phyloP scores from a whole-genome alignment of 2,113 vertebrate genomes.

The Amazona guildingii region DNA sequence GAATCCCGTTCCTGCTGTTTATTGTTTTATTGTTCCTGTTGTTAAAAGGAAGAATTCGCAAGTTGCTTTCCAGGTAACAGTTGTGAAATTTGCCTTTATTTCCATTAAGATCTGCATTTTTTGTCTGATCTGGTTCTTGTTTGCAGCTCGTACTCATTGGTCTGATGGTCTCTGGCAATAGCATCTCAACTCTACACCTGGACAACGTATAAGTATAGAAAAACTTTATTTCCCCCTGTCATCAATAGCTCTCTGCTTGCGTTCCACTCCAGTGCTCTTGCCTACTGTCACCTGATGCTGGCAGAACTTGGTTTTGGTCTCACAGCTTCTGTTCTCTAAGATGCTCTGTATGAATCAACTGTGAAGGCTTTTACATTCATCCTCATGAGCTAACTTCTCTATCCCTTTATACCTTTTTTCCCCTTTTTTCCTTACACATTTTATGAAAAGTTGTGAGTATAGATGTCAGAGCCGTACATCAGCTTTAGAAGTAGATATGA shows the following conservation, averaged over 20 bases:
- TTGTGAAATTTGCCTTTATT: background rate
- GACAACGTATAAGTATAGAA: slow-evolving; percentile 82
- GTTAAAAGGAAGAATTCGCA: background rate
- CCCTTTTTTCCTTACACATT: background rate
- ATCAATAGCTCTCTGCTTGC: slow-evolving; percentile 29
- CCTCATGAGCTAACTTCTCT: background rate
- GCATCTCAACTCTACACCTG: slow-evolving; percentile 78
- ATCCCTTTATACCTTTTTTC: background rate
- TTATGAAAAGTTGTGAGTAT: background rate
- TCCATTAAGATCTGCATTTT: background rate
- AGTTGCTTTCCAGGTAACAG: background rate
- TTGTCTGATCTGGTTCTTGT: slow-evolving; percentile 60
- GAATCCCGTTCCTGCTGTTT: background rate
- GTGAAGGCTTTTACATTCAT: background rate
- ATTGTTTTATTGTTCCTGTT: background rate
- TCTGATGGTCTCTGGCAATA: slow-evolving; percentile 79
- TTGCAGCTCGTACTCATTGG: slow-evolving; percentile 75
- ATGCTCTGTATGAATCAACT: background rate
- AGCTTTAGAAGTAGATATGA: background rate
- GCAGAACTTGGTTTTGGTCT: background rate
- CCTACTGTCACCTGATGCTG: slow-evolving; percentile 1
- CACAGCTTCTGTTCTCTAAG: background rate
- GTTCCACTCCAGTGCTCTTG: background rate
- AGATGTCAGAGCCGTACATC: background rate
- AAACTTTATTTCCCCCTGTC: slow-evolving; percentile 23